These are phyloP conservation scores for Agonopterix subpropinquella DNA, from an alignment of 2,888 invertebrate species.

Conservation along the genomic window DNA sequence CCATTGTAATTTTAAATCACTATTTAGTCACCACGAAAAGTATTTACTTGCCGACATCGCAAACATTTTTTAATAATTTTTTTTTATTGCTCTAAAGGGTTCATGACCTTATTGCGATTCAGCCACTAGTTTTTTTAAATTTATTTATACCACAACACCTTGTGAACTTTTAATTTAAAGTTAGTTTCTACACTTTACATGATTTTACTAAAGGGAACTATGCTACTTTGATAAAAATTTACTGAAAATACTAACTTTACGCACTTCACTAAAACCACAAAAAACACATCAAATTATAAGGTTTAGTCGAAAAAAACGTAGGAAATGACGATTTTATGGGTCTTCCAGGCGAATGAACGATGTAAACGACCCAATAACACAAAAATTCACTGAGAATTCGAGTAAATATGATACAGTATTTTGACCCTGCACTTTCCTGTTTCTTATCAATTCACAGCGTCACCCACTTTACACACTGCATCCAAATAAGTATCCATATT, in stretches of 20 bases:
- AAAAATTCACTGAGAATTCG: constrained; percentile 4
- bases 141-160: no score
- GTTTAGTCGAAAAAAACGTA: not conserved
- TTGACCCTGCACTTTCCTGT: constrained; percentile 8
- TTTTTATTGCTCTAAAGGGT: no score
- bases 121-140: no score
- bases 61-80: no score
- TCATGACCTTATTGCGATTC: no score
- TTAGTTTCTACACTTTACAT: no score
- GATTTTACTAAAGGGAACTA: no score
- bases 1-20: constrained; percentile 52
- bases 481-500: constrained; percentile 9
- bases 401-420: constrained; percentile 5
- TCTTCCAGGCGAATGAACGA: not conserved
- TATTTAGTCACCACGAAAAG: not conserved
- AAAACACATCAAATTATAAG: not conserved
- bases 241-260: no score
- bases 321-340: not conserved
- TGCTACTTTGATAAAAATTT: no score
- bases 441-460: constrained; percentile 10
- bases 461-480: constrained; percentile 12
- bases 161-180: no score
- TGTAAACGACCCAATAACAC: not conserved
- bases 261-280: no score
- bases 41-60: no score